Base-by-base conservation (phyloP, 2,113 vertebrate genomes). In the Microcebus lehilahytsara region DNA sequence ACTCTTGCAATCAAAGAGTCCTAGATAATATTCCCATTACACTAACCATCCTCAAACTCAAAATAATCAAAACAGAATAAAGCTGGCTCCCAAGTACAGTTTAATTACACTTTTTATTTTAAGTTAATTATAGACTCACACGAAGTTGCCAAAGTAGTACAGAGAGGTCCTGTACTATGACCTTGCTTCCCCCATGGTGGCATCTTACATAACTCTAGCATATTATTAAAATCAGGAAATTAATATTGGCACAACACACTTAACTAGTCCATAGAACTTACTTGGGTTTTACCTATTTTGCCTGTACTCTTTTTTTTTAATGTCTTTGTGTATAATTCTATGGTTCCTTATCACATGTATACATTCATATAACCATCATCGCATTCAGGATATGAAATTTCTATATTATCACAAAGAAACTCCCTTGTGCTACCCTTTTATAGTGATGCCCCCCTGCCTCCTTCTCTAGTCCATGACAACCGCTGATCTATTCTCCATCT, bases 21-120 rank as follows among this genome's bases (percentile, higher is more conserved):
- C 80, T 79, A 46, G 71, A 93, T 51, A 77, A 75, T 64, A 53
- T 32, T 64, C 27, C 34, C 42, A 37, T 93, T 79, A 80, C 9
- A 37, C 12, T 56, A 62, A 74, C 40, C 51, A 71, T 60, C 30
- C 64, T 66, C 40, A 42, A 71, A 79, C 86, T 85, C 19, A 78
- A 85, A 96, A 85, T 71, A 72, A 64, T 64, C 72, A 84, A 78
- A 89, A 79, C 53, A 93, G 12, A 90, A 79, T 46, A 78, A 85
- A 85, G n/a, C n/a, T 7, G 22, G 14, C 37, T 83, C 32, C 56
- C 22, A 19, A 40, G 19, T 40, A 53, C 7, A 67, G 23, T 58
- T 74, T 72, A 53, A 62, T 69, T 79, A 51, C 66, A 34, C 34
- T 58, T 77, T 66, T 84, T 12, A 40, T 37, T 78, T 64, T 77